Base-by-base conservation (phyloP, 2,113 vertebrate genomes). In the Phoenicopterus ruber region DNA sequence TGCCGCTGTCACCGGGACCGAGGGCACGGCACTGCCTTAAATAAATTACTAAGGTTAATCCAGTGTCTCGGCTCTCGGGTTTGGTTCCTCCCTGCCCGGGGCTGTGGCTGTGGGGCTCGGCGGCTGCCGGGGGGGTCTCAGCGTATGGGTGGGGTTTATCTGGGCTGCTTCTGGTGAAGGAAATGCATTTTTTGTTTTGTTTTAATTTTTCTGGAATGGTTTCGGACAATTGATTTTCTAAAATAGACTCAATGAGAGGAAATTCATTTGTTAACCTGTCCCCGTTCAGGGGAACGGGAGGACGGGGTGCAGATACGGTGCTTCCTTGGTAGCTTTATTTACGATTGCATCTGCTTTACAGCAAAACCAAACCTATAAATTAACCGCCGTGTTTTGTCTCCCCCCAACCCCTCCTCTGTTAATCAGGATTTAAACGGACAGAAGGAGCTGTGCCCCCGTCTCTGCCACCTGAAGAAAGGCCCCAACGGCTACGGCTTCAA, bases 401-500 rank as follows among this genome's bases (percentile, higher is more conserved):
- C 9, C 49, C 57, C 2, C 12, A 7, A 24, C 52, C 55, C 28
- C 6, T 69, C 11, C 61, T 66, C 76, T 38, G 24, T 55, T 79
- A 76, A 82, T 4, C 94, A 98, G 95, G 98, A 98, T 89, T 42
- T 98, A 2, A 98, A 98, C 0, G 97, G 98, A 1, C 96, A 97
- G 18, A 97, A 83, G 55, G 98, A 99, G 95, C 97, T 97, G 50
- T 98, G 98, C 14, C 99, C 99, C 3, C 98, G 99, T 13, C 98
- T 99, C 63, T 99, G 99, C 96, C 98, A 98, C 82, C 97, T 99
- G 88, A 95, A 98, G 86, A 99, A 98, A 78, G 98, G 98, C 14
- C 98, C 99, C 89, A 97, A 77, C 7, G 99, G 99, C 88, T 99
- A 99, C 1, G 99, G 99, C 61, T 99, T 99, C 97, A 99, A 99